Percentiles rank a stretch among this genome's conserved stretches.
Evolutionary conservation across 2,888 invertebrate species (phyloP).

Genomic region (Lasioglossum morio): DNA sequence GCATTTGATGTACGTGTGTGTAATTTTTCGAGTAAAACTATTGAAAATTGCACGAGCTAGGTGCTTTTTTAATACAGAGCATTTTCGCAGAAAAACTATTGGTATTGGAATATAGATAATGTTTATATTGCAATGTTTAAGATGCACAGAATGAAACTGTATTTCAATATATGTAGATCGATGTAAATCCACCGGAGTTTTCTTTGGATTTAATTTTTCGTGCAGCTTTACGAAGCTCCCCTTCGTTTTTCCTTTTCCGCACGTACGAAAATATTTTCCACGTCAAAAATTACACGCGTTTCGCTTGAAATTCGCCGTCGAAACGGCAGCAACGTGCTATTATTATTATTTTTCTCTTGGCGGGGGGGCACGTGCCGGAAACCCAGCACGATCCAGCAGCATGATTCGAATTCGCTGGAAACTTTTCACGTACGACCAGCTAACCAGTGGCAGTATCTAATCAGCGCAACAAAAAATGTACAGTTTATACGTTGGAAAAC

Average conservation of each 20-base stretch:
- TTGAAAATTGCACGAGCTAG: neutral
- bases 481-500: too few species aligned
- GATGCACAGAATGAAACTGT: neutral
- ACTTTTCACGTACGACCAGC: neutral
- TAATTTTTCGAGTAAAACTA: neutral
- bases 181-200: neutral
- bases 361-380: neutral
- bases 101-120: too few species aligned
- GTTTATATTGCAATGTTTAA: too few species aligned
- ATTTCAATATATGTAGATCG: neutral
- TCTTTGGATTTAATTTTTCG: neutral
- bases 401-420: conserved; percentile 31
- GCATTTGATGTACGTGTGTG: neutral
- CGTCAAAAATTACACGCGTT: neutral
- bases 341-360: neutral
- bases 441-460: neutral
- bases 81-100: too few species aligned
- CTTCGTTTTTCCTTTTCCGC: neutral
- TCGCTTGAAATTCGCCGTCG: neutral
- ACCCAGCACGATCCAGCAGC: neutral
- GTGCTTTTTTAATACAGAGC: neutral
- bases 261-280: neutral
- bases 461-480: neutral
- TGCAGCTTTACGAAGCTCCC: neutral
- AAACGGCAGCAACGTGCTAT: neutral